Base-by-base conservation (phyloP, 2,797 vertebrate genomes). In the Neoniphon sammara region DNA sequence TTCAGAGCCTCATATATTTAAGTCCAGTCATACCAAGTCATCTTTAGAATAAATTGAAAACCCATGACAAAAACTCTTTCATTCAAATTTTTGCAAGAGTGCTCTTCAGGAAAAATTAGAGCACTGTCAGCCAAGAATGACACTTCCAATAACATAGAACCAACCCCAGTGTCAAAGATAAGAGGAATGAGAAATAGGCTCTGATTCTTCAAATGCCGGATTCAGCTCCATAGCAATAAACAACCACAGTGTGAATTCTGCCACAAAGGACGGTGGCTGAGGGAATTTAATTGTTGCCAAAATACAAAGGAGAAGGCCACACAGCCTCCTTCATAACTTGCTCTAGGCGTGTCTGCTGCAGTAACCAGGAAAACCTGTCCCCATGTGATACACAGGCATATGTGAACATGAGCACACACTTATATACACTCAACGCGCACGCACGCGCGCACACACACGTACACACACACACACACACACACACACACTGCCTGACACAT, bases 281-380 rank as follows among this genome's bases (percentile, higher is more conserved):
- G 50, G 17, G n/a, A 74, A 46, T 1, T 85, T n/a, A n/a, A n/a
- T n/a, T n/a, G 68, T 84, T 85, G 75, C 34, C 81, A 86, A 82
- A 85, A 86, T 55, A 83, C 61, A 74, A 55, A 7, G 50, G 1
- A 61, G 11, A 55, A 85, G 73, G 78, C 60, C 68, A 66, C 61
- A 80, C 36, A 17, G 50, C 56, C 46, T 84, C 63, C 75, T 78
- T 46, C 68, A 66, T 58, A 76, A 75, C 79, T 65, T 78, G 65
- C 66, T 65, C 58, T 65, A 90, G 88, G 89, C 65, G 82, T 89
- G 85, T 89, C 87, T 79, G 82, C 76, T 67, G 64, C 73, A 73
- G 86, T 86, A 82, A 93, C 90, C 90, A 90, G 90, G 91, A 92
- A 91, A 91, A 92, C 91, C 91, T 87, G 90, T 88, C 82, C 77